A percentile compares a stretch with the other conserved stretches of the same genome.
phyloP scores from a whole-genome alignment of 1,140 invertebrate species.

The Diorhabda elongata region DNA sequence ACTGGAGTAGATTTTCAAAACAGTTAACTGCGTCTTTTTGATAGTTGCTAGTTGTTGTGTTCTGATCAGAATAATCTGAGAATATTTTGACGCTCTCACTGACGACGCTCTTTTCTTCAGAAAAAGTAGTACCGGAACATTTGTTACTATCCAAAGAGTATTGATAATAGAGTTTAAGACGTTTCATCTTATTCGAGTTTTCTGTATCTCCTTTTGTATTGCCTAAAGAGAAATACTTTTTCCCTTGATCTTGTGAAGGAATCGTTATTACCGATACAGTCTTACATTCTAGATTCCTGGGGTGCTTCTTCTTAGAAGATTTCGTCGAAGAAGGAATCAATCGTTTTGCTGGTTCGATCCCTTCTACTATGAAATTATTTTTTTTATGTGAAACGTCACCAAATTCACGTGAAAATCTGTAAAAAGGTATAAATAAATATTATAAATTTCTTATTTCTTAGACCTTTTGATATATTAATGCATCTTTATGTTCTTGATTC shows the following conservation, averaged over 20 bases:
- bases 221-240: conserved; percentile 13
- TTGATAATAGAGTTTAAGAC: conserved; percentile 26
- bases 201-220: conserved; percentile 11
- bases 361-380: conserved; percentile 20
- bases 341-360: conserved; percentile 31
- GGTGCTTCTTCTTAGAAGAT: conserved; percentile 11
- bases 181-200: conserved; percentile 19
- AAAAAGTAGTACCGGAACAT: conserved; percentile 13
- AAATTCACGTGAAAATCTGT: no score
- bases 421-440: no score
- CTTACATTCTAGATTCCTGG: conserved; percentile 30
- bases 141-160: conserved; percentile 20
- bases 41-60: no score
- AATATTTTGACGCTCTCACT: conserved; percentile 23
- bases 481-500: no score
- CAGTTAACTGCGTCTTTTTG: no score
- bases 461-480: no score
- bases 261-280: conserved; percentile 27
- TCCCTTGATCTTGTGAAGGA: conserved; percentile 13
- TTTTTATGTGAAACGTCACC: not conserved
- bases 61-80: conserved; percentile 20
- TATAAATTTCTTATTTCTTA: no score
- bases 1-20: no score
- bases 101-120: conserved; percentile 20
- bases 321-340: conserved; percentile 16